phyloP scores from a whole-genome alignment of 1,140 invertebrate species.

The Drosophila persimilis region DNA sequence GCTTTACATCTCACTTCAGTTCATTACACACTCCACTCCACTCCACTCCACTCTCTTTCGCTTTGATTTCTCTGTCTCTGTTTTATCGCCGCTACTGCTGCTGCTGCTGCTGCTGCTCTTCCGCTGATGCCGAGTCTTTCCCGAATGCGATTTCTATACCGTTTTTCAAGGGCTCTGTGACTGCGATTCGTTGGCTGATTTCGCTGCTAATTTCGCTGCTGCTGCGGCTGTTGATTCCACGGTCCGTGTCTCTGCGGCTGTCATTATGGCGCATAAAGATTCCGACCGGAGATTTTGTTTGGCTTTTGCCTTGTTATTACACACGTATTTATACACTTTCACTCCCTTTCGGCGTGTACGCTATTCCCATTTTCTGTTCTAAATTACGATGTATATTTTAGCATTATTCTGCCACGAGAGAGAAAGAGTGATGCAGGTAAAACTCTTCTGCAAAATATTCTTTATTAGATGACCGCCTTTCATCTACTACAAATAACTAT shows the following conservation, averaged over 20 bases:
- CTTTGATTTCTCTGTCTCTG: constrained; percentile 11
- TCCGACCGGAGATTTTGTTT: constrained; percentile 40
- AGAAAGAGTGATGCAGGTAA: too few relatives aligned
- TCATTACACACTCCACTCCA: constrained; percentile 58
- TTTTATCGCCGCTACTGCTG: background rate
- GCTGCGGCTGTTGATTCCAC: constrained; percentile 6
- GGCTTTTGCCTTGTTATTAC: constrained; percentile 19
- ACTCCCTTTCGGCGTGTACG: background rate
- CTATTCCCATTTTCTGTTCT: background rate
- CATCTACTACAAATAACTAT: too few relatives aligned
- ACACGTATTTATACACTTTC: constrained; percentile 20
- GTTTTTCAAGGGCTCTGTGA: constrained; percentile 16
- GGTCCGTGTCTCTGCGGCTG: constrained; percentile 35
- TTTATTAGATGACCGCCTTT: too few relatives aligned
- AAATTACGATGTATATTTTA: too few relatives aligned
- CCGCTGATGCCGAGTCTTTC: constrained; percentile 6
- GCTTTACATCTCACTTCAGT: constrained; percentile 57
- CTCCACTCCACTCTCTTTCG: constrained; percentile 29
- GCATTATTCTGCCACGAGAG: too few relatives aligned
- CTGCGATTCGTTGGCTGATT: constrained; percentile 21
- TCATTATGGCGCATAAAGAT: constrained; percentile 65
- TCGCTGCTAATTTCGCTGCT: constrained; percentile 1
- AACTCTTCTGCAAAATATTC: too few relatives aligned
- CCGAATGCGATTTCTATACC: constrained; percentile 6
- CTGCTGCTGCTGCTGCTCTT: constrained; percentile 1